Base-by-base conservation (phyloP, 2,888 invertebrate genomes). In the Stenotaenia linearis region DNA sequence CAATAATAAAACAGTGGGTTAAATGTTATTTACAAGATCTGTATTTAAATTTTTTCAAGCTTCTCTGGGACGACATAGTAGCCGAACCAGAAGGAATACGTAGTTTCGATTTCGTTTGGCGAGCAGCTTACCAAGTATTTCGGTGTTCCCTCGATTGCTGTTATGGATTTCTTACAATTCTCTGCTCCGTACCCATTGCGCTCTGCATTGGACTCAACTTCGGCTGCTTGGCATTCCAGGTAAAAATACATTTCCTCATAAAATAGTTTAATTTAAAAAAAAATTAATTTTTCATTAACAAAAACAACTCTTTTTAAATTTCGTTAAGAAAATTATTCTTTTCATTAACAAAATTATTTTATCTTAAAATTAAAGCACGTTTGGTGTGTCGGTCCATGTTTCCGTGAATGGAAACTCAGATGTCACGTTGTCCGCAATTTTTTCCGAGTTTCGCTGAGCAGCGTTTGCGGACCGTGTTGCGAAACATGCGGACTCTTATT, bases 171-270 rank as follows among this genome's bases (percentile, higher is more conserved):
- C 88, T 92, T 61, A 90, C 91, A 0, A 89, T 92, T 75, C 83
- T 92, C 35, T 87, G 90, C 9, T 92, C 91, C 0, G 91, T 92
- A n/a, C 88, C 91, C 35, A 88, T 91, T 78, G 91, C 92, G 1
- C 87, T 91, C 81, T 86, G 89, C 82, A 88, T 92, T 77, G 92
- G 92, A 35, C 89, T 90, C 82, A 89, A 90, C 0, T 92, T 92
- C 84, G 92, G 92, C 61, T 91, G 90, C 82, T 87, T 92, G 18
- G 90, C 92, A 12, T 92, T 92, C 84, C 89, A 91, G 89, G 91
- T 91, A 84, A 81, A 80, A 61, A 12, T 23, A 32, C 15, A n/a
- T 32, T 6, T 12, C 15, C 23, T 2, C 78, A 25, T 25, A 77
- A 78, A 18, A 78, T 6, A 21, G 6, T 6, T 56, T 80, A 50